Evolutionary conservation across 2,113 vertebrate genomes (phyloP).

Genomic region (Gopherus flavomarginatus): DNA sequence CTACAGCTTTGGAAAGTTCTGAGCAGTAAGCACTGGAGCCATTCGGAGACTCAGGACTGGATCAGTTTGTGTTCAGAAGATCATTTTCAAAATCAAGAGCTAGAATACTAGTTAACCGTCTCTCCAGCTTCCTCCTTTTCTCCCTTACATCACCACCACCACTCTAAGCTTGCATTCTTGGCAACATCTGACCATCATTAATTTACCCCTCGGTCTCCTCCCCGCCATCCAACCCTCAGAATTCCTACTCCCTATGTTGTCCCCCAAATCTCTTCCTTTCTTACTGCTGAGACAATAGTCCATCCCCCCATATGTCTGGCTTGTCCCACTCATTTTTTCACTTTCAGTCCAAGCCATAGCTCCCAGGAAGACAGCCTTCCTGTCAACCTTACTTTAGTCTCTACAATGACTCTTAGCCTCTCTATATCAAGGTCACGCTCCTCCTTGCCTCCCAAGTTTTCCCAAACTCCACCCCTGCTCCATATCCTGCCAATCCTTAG

Average conservation of each 20-base stretch:
- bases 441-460: not conserved
- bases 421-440: not conserved
- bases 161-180: not conserved
- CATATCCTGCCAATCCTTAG: not conserved
- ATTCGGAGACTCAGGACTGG: not conserved
- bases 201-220: too few species aligned
- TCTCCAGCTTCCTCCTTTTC: not conserved
- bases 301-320: too few species aligned
- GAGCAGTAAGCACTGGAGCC: not conserved
- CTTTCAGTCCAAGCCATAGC: not conserved
- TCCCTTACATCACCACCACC: not conserved
- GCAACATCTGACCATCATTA: not conserved
- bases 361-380: not conserved
- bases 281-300: too few species aligned
- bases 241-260: not conserved
- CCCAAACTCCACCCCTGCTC: not conserved
- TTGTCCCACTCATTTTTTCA: not conserved
- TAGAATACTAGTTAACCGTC: not conserved
- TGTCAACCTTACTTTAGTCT: not conserved
- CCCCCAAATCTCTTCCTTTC: not conserved
- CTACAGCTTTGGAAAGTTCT: not conserved
- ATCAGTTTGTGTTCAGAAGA: not conserved
- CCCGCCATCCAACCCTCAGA: not conserved
- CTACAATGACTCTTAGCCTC: not conserved
- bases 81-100: not conserved